phyloP scores from a whole-genome alignment of 2,797 vertebrate species.

The Microhierax caerulescens region DNA sequence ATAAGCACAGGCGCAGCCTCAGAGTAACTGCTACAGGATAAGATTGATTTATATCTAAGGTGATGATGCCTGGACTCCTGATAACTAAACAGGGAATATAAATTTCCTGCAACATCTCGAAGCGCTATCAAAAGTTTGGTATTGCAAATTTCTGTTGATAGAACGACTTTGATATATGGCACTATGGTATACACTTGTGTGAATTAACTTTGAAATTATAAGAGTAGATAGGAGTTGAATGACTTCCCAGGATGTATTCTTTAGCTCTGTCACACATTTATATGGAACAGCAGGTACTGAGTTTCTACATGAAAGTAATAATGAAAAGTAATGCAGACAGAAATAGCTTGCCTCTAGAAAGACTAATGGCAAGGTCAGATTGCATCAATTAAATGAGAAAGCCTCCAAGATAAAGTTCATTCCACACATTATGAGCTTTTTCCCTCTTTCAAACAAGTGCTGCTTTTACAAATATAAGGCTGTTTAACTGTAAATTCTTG shows the following conservation, averaged over 20 bases:
- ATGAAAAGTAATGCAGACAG: constrained; percentile 55
- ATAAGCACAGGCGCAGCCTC: constrained; percentile 17
- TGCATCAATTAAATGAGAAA: constrained; percentile 68
- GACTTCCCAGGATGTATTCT: constrained; percentile 8
- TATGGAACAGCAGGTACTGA: constrained; percentile 34
- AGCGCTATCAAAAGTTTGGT: constrained; percentile 2
- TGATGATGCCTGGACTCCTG: constrained; percentile 15
- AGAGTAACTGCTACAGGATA: constrained; percentile 45
- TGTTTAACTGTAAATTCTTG: background rate
- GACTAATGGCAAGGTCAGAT: constrained; percentile 67
- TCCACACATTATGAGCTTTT: constrained; percentile 3
- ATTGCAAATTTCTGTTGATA: constrained; percentile 55
- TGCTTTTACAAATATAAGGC: background rate
- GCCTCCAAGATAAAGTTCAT: constrained; percentile 41
- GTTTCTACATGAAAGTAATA: constrained; percentile 35
- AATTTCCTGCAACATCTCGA: constrained; percentile 53
- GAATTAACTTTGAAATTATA: constrained; percentile 17
- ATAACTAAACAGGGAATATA: constrained; percentile 60
- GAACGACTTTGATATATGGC: constrained; percentile 45
- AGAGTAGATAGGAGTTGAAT: constrained; percentile 34
- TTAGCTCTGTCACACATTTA: constrained; percentile 42
- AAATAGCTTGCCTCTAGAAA: constrained; percentile 68
- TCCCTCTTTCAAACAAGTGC: background rate
- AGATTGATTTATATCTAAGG: constrained; percentile 67
- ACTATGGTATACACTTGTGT: background rate